phyloP scores from a whole-genome alignment of 2,797 vertebrate species.

The Crocodylus rhombifer region DNA sequence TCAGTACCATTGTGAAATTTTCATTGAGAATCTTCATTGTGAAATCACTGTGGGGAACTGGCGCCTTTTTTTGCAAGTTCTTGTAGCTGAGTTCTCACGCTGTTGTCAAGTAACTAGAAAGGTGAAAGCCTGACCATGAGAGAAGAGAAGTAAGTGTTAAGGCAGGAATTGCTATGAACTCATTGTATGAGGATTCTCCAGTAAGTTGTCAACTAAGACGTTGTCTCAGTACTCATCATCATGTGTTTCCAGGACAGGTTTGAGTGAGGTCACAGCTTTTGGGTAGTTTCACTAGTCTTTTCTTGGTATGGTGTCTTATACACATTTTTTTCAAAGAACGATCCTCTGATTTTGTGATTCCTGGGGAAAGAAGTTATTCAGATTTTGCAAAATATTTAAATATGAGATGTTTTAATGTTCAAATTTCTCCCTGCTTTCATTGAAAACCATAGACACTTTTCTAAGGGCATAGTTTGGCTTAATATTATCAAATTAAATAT shows the following conservation, averaged over 20 bases:
- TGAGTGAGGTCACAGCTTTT: background rate
- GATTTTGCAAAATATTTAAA: background rate
- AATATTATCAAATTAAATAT: background rate
- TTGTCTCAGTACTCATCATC: background rate
- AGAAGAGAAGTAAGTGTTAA: background rate
- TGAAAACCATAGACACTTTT: background rate
- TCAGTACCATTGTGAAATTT: background rate
- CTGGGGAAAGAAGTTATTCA: background rate
- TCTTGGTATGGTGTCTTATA: background rate
- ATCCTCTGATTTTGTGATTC: background rate
- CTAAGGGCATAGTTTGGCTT: background rate
- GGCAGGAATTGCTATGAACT: background rate
- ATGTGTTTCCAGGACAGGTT: background rate
- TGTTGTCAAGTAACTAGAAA: background rate
- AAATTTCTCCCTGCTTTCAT: background rate
- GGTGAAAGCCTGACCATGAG: background rate
- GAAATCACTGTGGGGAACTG: background rate
- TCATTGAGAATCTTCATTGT: background rate
- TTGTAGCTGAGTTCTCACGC: background rate
- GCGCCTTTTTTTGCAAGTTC: background rate
- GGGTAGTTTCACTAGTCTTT: fast-evolving
- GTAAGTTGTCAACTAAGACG: background rate
- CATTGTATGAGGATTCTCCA: background rate
- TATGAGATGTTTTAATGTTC: background rate
- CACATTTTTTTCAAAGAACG: background rate